phyloP scores from a whole-genome alignment of 1,140 invertebrate genomes.

The Euwallacea fornicatus region DNA sequence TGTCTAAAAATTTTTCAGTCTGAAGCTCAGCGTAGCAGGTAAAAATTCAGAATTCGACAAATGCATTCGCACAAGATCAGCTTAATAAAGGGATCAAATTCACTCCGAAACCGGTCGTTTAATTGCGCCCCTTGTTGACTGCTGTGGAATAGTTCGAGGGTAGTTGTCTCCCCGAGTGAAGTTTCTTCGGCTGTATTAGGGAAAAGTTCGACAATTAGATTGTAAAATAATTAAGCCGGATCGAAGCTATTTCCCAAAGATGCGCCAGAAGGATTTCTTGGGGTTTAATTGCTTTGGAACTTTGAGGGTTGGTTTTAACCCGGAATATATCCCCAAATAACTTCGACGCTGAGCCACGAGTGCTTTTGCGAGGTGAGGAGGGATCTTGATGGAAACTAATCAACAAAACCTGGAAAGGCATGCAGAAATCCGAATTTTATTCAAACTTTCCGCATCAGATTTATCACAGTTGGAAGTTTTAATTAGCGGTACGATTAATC shows the following conservation, averaged over 20 bases:
- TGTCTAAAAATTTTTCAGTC: too few relatives aligned
- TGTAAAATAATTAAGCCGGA: conserved; percentile 7
- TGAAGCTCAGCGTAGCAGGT: too few relatives aligned
- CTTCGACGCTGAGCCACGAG: too few relatives aligned
- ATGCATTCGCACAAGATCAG: background rate
- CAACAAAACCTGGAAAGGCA: too few relatives aligned
- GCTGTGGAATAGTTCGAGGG: background rate
- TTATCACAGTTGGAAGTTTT: too few relatives aligned
- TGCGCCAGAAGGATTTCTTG: conserved; percentile 11
- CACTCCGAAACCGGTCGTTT: conserved; percentile 3
- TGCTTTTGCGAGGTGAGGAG: too few relatives aligned
- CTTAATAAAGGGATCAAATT: background rate
- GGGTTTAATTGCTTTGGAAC: conserved; percentile 14
- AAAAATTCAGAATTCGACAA: too few relatives aligned
- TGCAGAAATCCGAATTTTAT: too few relatives aligned
- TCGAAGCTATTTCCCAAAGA: background rate
- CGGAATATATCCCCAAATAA: background rate
- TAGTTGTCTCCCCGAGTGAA: background rate
- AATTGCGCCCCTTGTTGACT: conserved; percentile 4
- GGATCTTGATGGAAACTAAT: too few relatives aligned
- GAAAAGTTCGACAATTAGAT: conserved; percentile 10
- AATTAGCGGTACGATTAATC: too few relatives aligned
- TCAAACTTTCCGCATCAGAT: too few relatives aligned
- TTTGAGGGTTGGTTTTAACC: conserved; percentile 1
- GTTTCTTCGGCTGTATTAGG: background rate